Evolutionary conservation across 2,888 invertebrate genomes (phyloP), one percentile per base, ranked within the genome.

Genomic region (Campoletis raptor): DNA sequence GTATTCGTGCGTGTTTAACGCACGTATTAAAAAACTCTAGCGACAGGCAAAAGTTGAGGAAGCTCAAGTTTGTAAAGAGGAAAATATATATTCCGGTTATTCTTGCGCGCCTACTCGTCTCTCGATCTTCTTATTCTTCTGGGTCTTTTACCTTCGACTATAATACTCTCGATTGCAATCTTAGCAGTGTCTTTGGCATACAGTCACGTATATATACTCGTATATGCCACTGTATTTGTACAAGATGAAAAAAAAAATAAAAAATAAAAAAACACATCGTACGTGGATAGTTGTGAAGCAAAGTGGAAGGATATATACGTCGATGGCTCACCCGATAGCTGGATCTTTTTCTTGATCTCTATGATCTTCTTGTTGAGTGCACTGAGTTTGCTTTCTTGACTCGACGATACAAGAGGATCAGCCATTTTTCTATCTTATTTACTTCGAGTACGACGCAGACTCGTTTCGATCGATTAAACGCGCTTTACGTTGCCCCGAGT

Each of bases 261-360:
- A 30, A 30, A 30, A 30, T n/a, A 69, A 37, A 42, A 18, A 80
- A 54, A 66, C n/a, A 76, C 45, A 69, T 40, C 15, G 30, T 74
- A 54, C 37, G 81, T 81, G 37, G 21, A 57, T 40, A 24, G 21
- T 52, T 36, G 61, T 15, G 73, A 69, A 66, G 74, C 77, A 70
- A 70, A 72, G 69, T 70, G 72, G 81, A 85, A 67, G 66, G 37
- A 54, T 67, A 30, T 69, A 48, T 42, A 40, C 36, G 74, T 70
- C 70, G 66, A 30, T 70, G 54, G 79, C 94, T 93, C 92, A 97
- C 98, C 98, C 93, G 97, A 97, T 87, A 98, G 94, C 91, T 97
- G 96, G 93, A 98, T 97, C 94, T 97, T 97, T 95, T 98, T 98
- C 94, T 98, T 98, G 82, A 98, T 96, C 95, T 98, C 97, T 92